Evolutionary conservation across 2,113 vertebrate genomes (phyloP).

Genomic region (Prunella fulvescens): DNA sequence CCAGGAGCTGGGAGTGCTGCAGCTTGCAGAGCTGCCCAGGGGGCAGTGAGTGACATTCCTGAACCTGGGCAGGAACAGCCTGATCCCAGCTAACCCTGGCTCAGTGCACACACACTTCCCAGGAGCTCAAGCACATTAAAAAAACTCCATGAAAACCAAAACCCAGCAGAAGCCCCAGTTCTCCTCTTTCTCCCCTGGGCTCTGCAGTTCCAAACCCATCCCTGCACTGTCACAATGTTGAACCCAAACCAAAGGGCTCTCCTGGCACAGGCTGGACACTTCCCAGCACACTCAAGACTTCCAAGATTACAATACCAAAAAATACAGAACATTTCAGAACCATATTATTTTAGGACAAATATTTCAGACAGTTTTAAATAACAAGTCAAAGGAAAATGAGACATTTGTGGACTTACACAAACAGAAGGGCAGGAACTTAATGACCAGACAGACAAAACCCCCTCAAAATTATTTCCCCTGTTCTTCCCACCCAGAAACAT

Average conservation of each 20-base stretch:
- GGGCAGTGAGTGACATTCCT: fast-evolving
- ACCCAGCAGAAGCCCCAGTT: fast-evolving
- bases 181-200: not conserved
- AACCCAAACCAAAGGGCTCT: not conserved
- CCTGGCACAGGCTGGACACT: not conserved
- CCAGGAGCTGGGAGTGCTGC: not conserved
- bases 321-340: not conserved
- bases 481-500: not conserved
- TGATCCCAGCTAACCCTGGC: not conserved
- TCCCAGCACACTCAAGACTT: not conserved
- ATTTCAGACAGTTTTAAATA: slow-evolving; percentile 39
- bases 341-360: not conserved
- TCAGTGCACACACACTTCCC: not conserved
- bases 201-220: not conserved
- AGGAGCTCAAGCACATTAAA: not conserved
- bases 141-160: not conserved
- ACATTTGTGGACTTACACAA: not conserved
- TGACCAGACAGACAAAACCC: not conserved
- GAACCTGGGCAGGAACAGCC: not conserved
- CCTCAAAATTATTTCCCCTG: not conserved
- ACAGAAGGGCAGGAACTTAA: not conserved
- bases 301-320: not conserved
- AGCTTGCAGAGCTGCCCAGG: not conserved
- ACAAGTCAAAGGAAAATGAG: not conserved
- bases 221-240: not conserved